phyloP scores from a whole-genome alignment of 2,797 vertebrate species.

The Odontamblyopus rebecca region DNA sequence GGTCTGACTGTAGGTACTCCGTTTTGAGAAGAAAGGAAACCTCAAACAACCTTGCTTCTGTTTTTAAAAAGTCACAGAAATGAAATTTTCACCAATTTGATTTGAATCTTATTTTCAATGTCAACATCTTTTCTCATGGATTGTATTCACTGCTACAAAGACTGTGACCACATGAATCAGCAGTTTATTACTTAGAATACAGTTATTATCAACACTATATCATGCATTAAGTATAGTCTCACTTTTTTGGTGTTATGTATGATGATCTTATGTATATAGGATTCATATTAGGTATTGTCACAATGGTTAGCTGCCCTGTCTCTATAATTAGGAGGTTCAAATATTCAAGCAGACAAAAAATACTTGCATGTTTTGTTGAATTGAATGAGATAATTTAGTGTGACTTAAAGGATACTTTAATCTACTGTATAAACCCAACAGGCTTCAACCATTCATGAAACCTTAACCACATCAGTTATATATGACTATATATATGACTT shows the following conservation, averaged over 20 bases:
- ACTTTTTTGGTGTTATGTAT: no score
- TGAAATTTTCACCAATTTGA: constrained; percentile 25
- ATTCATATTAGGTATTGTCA: neutral
- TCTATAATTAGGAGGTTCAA: no score
- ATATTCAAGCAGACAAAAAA: no score
- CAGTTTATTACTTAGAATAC: constrained; percentile 34
- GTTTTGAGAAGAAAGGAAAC: constrained; percentile 34
- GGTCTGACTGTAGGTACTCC: constrained; percentile 23
- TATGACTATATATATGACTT: no score
- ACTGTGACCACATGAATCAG: constrained; percentile 37
- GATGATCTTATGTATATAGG: neutral
- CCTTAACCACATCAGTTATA: neutral
- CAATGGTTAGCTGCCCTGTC: no score
- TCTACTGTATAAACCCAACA: no score
- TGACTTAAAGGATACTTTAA: no score
- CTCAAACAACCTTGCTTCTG: constrained; percentile 8
- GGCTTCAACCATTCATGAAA: neutral
- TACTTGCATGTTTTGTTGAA: neutral
- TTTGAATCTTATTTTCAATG: constrained; percentile 17
- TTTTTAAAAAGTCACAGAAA: constrained; percentile 10
- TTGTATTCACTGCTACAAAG: constrained; percentile 37
- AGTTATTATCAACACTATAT: constrained; percentile 53
- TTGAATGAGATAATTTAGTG: neutral
- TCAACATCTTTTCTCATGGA: constrained; percentile 31
- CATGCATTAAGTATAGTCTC: constrained; percentile 6